Percentiles rank a stretch among this genome's conserved stretches.
Conservation (phyloP, 92 coral and sea anemone genomes). For the Actinostola sp. region DNA sequence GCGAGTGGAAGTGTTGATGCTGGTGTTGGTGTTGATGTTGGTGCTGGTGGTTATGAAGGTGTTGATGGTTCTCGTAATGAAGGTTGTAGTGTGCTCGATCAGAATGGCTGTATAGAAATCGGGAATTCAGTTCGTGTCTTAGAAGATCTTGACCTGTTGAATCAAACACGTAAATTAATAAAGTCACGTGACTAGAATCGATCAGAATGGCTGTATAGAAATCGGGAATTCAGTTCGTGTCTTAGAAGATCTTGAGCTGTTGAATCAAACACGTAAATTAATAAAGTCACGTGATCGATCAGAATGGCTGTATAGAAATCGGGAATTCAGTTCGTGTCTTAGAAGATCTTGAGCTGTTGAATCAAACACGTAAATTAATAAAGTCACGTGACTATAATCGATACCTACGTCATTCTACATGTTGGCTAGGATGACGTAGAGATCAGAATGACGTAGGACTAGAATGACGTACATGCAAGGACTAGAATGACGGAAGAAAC, state of each 20-base stretch:
- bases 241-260: slow-evolving; percentile 84
- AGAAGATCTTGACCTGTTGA: slow-evolving; percentile 80
- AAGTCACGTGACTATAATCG: too few species aligned
- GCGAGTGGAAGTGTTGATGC: slow-evolving; percentile 91
- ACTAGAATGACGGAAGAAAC: too few species aligned
- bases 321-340: slow-evolving; percentile 84
- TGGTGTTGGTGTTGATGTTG: slow-evolving; percentile 74
- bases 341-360: slow-evolving; percentile 80
- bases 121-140: slow-evolving; percentile 84
- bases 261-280: not conserved
- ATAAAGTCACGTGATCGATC: slow-evolving; percentile 61
- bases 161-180: not conserved
- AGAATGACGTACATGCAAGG: too few species aligned
- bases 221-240: slow-evolving; percentile 87
- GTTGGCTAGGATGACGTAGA: too few species aligned
- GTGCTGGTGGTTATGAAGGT: slow-evolving; percentile 84
- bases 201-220: slow-evolving; percentile 90
- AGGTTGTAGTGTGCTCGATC: slow-evolving; percentile 80
- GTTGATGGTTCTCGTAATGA: slow-evolving; percentile 93
- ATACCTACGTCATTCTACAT: too few species aligned
- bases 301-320: slow-evolving; percentile 89
- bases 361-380: not conserved
- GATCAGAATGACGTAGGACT: too few species aligned
- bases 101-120: slow-evolving; percentile 89
- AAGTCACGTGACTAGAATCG: too few species aligned